A percentile compares a stretch with the other conserved stretches of the same genome.
These are phyloP conservation scores for Oscarella lobularis DNA, from an alignment of 37 sponge, comb jelly and placozoan genomes.

Conservation along the genomic window DNA sequence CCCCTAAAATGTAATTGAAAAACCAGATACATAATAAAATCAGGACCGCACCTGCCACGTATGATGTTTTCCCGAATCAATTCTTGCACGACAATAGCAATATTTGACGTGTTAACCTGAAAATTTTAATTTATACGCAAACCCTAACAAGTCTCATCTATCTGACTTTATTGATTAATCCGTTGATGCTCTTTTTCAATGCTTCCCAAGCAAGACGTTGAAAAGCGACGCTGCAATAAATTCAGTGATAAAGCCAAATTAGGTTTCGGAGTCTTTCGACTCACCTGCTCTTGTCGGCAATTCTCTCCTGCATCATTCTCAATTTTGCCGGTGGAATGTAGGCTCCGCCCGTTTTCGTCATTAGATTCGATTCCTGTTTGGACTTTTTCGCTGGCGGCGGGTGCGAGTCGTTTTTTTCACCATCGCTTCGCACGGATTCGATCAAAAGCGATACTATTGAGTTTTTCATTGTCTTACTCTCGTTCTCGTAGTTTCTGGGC, in stretches of 20 bases:
- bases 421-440: too few relatives aligned
- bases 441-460: too few relatives aligned
- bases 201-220: constrained; percentile 94
- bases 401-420: neutral
- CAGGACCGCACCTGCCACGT: constrained; percentile 54
- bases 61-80: constrained; percentile 87
- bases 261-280: neutral
- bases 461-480: too few relatives aligned
- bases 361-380: neutral
- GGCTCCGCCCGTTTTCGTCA: constrained; percentile 48
- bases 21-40: neutral
- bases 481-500: too few relatives aligned
- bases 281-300: constrained; percentile 83
- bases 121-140: neutral
- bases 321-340: constrained; percentile 94
- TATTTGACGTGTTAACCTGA: constrained; percentile 85
- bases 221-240: constrained; percentile 36
- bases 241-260: neutral
- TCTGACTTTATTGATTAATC: constrained; percentile 90
- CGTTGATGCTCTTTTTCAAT: constrained; percentile 93
- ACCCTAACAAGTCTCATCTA: neutral
- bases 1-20: constrained; percentile 33
- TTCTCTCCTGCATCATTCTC: constrained; percentile 78
- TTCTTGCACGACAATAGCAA: constrained; percentile 71
- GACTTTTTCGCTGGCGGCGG: neutral